Conservation (phyloP, 2,888 invertebrate genomes). For the Spilosoma lubricipeda region DNA sequence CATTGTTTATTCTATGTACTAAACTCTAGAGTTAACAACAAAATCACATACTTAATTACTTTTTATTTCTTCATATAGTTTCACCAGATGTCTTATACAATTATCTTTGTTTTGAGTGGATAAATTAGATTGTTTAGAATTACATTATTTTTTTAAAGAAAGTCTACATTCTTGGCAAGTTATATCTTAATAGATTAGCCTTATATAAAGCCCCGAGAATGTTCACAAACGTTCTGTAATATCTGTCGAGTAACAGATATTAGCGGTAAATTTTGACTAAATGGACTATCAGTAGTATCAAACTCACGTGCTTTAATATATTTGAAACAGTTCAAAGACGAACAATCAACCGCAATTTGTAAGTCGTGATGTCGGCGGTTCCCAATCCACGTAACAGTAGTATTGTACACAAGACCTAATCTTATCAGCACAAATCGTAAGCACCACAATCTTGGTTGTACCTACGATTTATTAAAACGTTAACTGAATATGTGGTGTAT, state of each 20-base stretch:
- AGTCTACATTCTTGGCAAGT: background rate
- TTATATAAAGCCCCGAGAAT: background rate
- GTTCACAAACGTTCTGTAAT: background rate
- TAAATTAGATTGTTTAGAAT: background rate
- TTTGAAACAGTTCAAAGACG: background rate
- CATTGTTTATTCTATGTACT: conserved; percentile 15
- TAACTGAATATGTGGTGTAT: background rate
- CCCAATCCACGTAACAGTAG: background rate
- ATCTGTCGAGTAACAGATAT: no score
- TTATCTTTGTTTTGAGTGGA: background rate
- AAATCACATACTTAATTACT: background rate
- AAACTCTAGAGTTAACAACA: conserved; percentile 9
- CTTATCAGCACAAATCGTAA: background rate
- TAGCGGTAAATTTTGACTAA: background rate
- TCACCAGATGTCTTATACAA: background rate
- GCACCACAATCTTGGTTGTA: background rate
- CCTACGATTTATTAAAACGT: background rate
- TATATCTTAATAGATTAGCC: background rate
- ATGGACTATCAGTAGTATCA: background rate
- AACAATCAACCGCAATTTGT: background rate
- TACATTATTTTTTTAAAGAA: background rate
- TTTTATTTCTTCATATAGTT: background rate
- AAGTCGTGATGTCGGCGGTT: background rate
- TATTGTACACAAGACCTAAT: background rate
- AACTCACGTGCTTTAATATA: background rate